These are phyloP conservation scores for Ruditapes philippinarum DNA, from an alignment of 1,140 invertebrate species.

Conservation along the genomic window DNA sequence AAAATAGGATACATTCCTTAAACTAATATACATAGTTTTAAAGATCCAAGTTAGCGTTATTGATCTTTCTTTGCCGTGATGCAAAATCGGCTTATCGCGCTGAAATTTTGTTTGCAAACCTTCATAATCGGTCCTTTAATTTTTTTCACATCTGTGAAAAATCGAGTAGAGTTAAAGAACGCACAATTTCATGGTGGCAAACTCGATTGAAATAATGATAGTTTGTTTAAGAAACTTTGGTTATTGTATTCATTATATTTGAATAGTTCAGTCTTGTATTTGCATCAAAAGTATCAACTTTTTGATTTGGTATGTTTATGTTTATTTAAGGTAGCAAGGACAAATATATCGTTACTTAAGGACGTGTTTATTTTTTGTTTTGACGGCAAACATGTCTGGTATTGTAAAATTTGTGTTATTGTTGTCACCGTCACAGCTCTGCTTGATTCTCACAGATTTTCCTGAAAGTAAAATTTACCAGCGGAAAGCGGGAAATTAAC, in stretches of 20 bases:
- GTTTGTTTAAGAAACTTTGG: constrained; percentile 4
- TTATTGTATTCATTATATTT: constrained; percentile 16
- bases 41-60: not conserved
- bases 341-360: constrained; percentile 51
- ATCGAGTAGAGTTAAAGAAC: constrained; percentile 14
- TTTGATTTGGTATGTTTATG: not conserved
- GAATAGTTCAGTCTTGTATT: not conserved
- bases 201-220: not conserved
- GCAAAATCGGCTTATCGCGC: not conserved
- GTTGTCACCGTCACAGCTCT: not conserved
- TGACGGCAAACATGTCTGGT: constrained; percentile 26
- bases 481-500: constrained; percentile 55
- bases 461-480: constrained; percentile 43
- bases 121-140: not conserved
- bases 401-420: not conserved
- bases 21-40: not conserved
- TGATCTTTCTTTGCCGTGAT: not conserved
- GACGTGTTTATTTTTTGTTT: constrained; percentile 57
- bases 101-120: not conserved
- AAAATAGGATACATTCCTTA: constrained; percentile 17
- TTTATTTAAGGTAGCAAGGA: constrained; percentile 22
- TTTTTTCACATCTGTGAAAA: not conserved
- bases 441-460: constrained; percentile 59
- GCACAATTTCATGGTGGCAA: not conserved
- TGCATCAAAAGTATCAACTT: constrained; percentile 15